phyloP scores from a whole-genome alignment of 2,888 invertebrate species.

The Orchestes rusci region DNA sequence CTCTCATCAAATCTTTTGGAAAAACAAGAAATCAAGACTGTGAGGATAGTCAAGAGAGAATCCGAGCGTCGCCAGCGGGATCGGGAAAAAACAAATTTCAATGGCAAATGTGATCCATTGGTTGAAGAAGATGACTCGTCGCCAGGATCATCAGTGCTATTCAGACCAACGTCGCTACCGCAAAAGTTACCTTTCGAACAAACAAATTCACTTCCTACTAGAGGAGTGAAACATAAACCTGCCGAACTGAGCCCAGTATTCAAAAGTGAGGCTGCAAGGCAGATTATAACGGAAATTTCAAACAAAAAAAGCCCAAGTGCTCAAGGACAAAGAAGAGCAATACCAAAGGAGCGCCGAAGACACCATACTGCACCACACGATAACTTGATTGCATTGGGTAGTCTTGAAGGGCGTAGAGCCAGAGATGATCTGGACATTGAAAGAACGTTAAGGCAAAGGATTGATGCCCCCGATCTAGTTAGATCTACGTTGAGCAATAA shows the following conservation, averaged over 20 bases:
- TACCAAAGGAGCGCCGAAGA: conserved; percentile 75
- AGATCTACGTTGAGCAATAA: conserved; percentile 66
- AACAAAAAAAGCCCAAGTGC: conserved; percentile 37
- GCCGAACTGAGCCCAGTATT: conserved; percentile 71
- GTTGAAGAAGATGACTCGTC: conserved; percentile 42
- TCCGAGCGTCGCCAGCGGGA: conserved; percentile 80
- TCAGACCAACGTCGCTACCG: conserved; percentile 31
- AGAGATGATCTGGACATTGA: conserved; percentile 85
- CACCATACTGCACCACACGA: conserved; percentile 80
- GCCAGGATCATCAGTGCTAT: conserved; percentile 36
- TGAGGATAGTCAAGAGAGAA: conserved; percentile 86
- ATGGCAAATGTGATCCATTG: conserved; percentile 40
- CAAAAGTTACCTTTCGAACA: conserved; percentile 28
- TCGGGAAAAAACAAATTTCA: conserved; percentile 59
- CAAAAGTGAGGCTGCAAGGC: conserved; percentile 79
- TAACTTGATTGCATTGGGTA: conserved; percentile 33
- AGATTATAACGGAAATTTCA: conserved; percentile 66
- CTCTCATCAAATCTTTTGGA: conserved; percentile 51
- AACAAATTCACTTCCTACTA: conserved; percentile 25
- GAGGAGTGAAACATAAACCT: conserved; percentile 36
- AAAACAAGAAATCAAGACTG: conserved; percentile 86
- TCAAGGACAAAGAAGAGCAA: conserved; percentile 51
- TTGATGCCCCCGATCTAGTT: conserved; percentile 80
- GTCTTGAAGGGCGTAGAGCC: conserved; percentile 50
- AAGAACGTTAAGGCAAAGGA: conserved; percentile 65